Evolutionary conservation across 2,888 invertebrate species (phyloP).

Genomic region (Harpagoxenus sublaevis): DNA sequence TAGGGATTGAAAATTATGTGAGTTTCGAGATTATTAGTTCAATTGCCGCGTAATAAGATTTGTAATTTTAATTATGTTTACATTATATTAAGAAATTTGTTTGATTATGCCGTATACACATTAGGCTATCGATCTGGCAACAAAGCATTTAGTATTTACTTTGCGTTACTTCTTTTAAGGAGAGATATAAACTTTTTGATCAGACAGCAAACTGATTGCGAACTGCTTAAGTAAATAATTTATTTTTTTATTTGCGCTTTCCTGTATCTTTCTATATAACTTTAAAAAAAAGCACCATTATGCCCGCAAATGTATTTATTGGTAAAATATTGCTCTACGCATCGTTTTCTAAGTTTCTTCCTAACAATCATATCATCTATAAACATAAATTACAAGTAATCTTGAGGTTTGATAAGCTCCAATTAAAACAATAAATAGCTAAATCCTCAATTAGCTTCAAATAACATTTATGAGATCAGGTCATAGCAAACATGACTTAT

Average conservation of each 20-base stretch:
- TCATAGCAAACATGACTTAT: neutral
- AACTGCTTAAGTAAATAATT: neutral
- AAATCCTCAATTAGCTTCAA: conserved; percentile 8
- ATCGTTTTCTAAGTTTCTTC: neutral
- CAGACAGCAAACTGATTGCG: neutral
- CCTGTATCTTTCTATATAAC: neutral
- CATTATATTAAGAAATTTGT: neutral
- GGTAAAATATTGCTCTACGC: neutral
- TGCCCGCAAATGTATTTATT: neutral
- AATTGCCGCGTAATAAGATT: neutral
- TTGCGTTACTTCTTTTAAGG: neutral
- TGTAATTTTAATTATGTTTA: neutral
- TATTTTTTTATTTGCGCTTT: neutral
- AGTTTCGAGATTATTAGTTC: neutral
- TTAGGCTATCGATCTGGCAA: neutral
- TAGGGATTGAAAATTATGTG: neutral
- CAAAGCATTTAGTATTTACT: neutral
- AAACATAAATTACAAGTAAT: conserved; percentile 1
- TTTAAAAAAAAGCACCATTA: neutral
- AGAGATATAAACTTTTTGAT: neutral
- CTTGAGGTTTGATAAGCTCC: neutral
- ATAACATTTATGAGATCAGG: neutral
- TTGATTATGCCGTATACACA: neutral
- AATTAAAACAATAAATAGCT: neutral
- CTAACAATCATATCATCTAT: neutral